Base-by-base conservation (phyloP, 2,888 invertebrate genomes). In the Eurytoma adleriae region DNA sequence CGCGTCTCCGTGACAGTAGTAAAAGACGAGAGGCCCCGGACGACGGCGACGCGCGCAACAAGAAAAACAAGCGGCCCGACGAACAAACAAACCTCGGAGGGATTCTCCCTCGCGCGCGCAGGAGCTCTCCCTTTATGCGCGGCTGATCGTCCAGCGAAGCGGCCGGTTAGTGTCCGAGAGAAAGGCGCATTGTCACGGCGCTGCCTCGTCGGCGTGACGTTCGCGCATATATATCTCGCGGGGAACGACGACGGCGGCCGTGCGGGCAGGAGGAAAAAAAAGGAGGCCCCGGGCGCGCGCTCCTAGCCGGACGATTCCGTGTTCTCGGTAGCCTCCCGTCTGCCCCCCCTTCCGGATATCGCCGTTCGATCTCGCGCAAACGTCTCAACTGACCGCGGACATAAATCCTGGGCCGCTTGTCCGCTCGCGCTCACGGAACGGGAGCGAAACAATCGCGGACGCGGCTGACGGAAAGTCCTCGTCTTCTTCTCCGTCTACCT, bases 361-460 rank as follows among this genome's bases (percentile, higher is more conserved):
- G 86, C 85, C 40, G 84, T 84, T 86, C 86, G 87, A 88, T 88
- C 88, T 90, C 86, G 85, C 87, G 88, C 88, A 88, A 90, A 90
- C 89, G 89, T 90, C 89, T 90, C 89, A 89, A 90, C 89, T 89
- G 88, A 86, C 86, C 85, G 85, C 83, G 83, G 84, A 87, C 87
- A 90, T 90, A 90, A 90, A 90, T 90, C 88, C 86, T 87, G n/a
- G 84, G 83, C 85, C 84, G 82, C 79, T 40, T 62, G 30, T 62
- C 62, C 54, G 16, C 54, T 54, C 54, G 54, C 54, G 82, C 80
- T 84, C 84, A 76, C 75, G 82, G 81, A 85, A 84, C 86, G 85
- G 84, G 83, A 86, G 84, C 86, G 86, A 87, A 88, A 89, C 89
- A 88, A 89, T 88, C 87, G 88, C 76, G 85, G 87, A 86, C 87